Conservation (phyloP, 2,797 vertebrate species). For the Forpus xanthops region DNA sequence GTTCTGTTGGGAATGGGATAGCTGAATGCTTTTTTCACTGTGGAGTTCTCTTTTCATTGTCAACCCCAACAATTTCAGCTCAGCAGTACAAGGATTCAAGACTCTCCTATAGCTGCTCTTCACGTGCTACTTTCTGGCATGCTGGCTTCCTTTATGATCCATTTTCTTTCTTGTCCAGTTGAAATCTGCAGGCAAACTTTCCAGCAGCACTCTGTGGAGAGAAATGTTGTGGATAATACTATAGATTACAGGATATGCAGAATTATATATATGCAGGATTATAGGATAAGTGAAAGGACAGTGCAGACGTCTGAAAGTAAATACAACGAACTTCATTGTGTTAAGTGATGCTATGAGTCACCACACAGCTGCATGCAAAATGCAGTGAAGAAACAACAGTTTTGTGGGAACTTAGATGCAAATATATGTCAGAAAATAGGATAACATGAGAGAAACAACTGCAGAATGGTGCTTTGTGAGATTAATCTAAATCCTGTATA, state of each 20-base stretch:
- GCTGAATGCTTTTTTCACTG: neutral
- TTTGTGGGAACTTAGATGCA: neutral
- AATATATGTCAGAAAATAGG: neutral
- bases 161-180: neutral
- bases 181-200: neutral
- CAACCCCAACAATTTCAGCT: neutral
- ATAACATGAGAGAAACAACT: neutral
- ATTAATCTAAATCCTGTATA: neutral
- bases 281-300: neutral
- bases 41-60: neutral
- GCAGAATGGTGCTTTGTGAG: neutral
- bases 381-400: neutral
- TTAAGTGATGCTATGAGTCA: constrained; percentile 15
- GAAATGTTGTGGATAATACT: neutral
- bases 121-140: neutral
- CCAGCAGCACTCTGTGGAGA: neutral
- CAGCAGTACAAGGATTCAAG: neutral
- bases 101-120: neutral
- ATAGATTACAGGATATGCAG: neutral
- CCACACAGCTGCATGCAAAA: neutral
- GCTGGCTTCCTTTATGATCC: neutral
- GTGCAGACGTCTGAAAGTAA: constrained; percentile 1
- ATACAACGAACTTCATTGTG: neutral
- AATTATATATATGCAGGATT: neutral
- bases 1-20: neutral